Evolutionary conservation across 1,140 invertebrate species (phyloP), one percentile per base, ranked within the genome.

Genomic region (Neotoxoptera formosana): DNA sequence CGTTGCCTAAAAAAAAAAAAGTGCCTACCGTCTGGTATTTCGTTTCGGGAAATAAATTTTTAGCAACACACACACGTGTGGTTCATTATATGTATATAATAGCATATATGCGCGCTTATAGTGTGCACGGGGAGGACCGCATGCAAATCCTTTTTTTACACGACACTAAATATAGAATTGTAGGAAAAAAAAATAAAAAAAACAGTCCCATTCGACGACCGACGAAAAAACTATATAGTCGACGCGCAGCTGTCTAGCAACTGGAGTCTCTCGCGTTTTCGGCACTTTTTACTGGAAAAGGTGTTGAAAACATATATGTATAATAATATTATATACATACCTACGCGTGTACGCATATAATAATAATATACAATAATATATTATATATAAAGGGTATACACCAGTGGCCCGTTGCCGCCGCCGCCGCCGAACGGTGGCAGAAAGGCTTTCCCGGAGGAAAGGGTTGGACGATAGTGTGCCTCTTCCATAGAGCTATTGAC

Each of bases 31-130:
- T 93, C 91, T 93, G 91, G 91, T 84, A 84, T 93, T 93, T 93
- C 91, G 91, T 93, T 93, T 93, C 91, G 91, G 91, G 36, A 93
- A 84, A 93, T 93, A 93, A 93, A 93, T 93, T 93, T 93, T 93
- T 93, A 93, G 91, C 91, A 92, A 92, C 91, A 56, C 91, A 56
- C 91, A 93, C 91, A 93, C 20, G 81, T 93, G 91, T 93, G 91
- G 91, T 93, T 93, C 91, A 45, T 93, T 93, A 93, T 53, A 53
- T 92, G 84, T 41, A 41, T 41, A 41, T 41, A 41, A 41, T 41
- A 41, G 41, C n/a, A n/a, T n/a, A n/a, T n/a, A n/a, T n/a, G n/a
- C n/a, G n/a, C n/a, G n/a, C n/a, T n/a, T n/a, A n/a, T n/a, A n/a
- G n/a, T n/a, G n/a, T 53, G 21, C 21, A 20, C 51, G 60, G 91